Evolutionary conservation across 1,140 invertebrate species (phyloP).

Genomic region (Tetramorium parvispinum): DNA sequence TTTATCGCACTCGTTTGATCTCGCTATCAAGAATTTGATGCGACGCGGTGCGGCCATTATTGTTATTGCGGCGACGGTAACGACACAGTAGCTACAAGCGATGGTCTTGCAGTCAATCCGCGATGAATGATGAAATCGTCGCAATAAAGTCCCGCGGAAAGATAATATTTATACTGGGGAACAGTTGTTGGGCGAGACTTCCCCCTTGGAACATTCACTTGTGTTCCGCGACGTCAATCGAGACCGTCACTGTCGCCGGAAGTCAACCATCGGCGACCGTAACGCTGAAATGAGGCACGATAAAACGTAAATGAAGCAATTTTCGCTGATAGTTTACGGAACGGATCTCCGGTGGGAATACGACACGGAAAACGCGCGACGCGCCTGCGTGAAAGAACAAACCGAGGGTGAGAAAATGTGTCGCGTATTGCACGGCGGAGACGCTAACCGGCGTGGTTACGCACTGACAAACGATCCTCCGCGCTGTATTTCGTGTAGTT

Average conservation of each 20-base stretch:
- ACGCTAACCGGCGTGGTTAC: slow-evolving; percentile 61
- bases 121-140: slow-evolving; percentile 42
- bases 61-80: slow-evolving; percentile 41
- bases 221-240: neutral
- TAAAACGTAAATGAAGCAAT: slow-evolving; percentile 48
- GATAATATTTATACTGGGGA: slow-evolving; percentile 48
- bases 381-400: neutral
- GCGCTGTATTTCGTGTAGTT: slow-evolving; percentile 49
- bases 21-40: slow-evolving; percentile 53
- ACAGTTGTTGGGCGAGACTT: neutral
- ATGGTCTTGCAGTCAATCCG: slow-evolving; percentile 56
- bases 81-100: neutral
- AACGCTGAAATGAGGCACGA: slow-evolving; percentile 12
- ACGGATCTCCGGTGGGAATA: slow-evolving; percentile 18
- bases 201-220: neutral
- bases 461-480: slow-evolving; percentile 58
- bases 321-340: slow-evolving; percentile 45
- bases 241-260: neutral
- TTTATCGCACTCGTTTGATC: slow-evolving; percentile 57
- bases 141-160: slow-evolving; percentile 57
- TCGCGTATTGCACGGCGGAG: slow-evolving; percentile 6
- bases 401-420: neutral
- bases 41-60: slow-evolving; percentile 50
- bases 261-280: neutral
- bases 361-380: neutral